Evolutionary conservation across 2,888 invertebrate species (phyloP).

Genomic region (Leistus spinibarbis): DNA sequence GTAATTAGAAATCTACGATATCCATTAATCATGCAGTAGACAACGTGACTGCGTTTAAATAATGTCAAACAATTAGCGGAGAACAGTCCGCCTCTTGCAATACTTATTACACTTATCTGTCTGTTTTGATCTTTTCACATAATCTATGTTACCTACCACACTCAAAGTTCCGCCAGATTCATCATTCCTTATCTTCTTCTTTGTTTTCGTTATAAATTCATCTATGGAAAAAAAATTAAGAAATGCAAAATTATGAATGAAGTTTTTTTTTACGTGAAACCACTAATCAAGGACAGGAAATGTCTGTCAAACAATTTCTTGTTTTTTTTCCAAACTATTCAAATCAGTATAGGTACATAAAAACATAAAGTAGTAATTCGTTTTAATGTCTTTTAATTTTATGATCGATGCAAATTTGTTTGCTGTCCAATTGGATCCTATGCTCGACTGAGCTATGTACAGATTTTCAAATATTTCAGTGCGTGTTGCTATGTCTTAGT

Average conservation of each 20-base stretch:
- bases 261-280: conserved; percentile 1
- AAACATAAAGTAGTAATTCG: background rate
- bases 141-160: background rate
- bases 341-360: background rate
- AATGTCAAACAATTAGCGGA: conserved; percentile 9
- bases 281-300: background rate
- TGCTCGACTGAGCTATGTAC: too few species aligned
- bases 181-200: background rate
- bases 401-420: background rate
- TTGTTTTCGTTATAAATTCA: too few species aligned
- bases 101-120: conserved; percentile 2
- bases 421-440: background rate
- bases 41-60: conserved; percentile 20
- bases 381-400: background rate
- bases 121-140: background rate
- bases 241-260: conserved; percentile 16
- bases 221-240: too few species aligned
- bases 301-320: background rate
- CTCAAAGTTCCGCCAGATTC: background rate
- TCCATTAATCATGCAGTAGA: conserved; percentile 17
- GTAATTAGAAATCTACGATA: conserved; percentile 13
- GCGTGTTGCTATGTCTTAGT: too few species aligned
- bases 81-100: conserved; percentile 7
- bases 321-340: background rate
- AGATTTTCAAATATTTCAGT: too few species aligned